Evolutionary conservation across 2,888 invertebrate genomes (phyloP).

Genomic region (Scaptomyza tumidula): DNA sequence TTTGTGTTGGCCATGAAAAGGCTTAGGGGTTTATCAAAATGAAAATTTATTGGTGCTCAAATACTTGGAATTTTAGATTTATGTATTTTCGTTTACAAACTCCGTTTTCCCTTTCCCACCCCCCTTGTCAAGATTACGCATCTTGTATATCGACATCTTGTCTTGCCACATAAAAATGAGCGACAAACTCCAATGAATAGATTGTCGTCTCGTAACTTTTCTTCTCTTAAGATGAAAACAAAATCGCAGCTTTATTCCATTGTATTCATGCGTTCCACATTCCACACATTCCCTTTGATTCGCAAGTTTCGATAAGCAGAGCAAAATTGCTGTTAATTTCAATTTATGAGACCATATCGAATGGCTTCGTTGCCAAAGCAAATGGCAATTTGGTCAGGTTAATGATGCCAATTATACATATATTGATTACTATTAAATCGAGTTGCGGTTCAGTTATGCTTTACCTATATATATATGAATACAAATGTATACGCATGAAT

Average conservation of each 20-base stretch:
- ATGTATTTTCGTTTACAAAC: conserved; percentile 47
- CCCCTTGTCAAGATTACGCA: conserved; percentile 1
- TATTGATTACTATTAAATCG: conserved; percentile 28
- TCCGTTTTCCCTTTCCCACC: background rate
- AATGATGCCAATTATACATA: conserved; percentile 33
- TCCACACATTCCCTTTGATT: conserved; percentile 8
- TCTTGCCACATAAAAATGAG: conserved; percentile 10
- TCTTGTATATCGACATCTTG: conserved; percentile 31
- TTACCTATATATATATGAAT: background rate
- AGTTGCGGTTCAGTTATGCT: conserved; percentile 27
- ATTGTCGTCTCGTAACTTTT: background rate
- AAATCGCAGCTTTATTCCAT: conserved; percentile 16
- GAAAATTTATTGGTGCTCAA: conserved; percentile 74
- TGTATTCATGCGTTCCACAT: conserved; percentile 12
- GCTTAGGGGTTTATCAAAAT: conserved; percentile 78
- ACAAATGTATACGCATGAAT: background rate
- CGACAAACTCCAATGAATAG: conserved; percentile 10
- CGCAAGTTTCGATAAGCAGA: background rate
- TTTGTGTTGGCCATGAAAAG: conserved; percentile 77
- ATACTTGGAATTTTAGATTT: conserved; percentile 74
- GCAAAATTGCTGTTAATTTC: conserved; percentile 50
- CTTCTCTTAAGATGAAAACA: background rate
- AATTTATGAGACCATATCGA: conserved; percentile 34
- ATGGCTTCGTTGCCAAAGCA: conserved; percentile 4
- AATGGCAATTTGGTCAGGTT: conserved; percentile 10